Conservation (phyloP, 2,797 vertebrate species). For the Pangasius larnaudii region DNA sequence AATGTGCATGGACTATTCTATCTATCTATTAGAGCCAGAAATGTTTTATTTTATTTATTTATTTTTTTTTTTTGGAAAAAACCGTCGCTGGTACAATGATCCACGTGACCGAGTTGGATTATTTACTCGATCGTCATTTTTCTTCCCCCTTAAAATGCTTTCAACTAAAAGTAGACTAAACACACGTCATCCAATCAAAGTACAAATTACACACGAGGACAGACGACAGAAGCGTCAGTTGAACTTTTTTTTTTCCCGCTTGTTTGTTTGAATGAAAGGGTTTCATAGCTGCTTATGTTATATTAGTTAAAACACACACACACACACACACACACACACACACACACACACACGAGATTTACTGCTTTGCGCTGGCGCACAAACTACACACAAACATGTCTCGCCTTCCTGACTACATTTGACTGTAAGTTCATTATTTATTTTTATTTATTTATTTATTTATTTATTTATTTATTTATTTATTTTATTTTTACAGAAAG, state of each 20-base stretch:
- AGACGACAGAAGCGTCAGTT: not conserved
- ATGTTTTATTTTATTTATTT: not conserved
- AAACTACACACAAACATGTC: not conserved
- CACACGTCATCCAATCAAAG: not conserved
- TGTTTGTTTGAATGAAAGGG: not conserved
- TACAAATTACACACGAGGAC: not conserved
- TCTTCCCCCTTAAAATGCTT: not conserved
- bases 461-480: too few relatives aligned
- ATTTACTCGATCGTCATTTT: not conserved
- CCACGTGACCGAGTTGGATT: not conserved
- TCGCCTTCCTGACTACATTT: not conserved
- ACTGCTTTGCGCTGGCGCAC: not conserved
- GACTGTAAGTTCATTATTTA: not conserved
- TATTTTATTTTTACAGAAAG: not conserved
- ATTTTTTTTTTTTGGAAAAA: not conserved
- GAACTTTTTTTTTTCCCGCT: not conserved
- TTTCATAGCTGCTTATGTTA: not conserved
- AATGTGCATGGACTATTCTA: not conserved
- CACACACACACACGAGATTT: not conserved
- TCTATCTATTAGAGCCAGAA: not conserved
- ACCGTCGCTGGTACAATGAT: not conserved
- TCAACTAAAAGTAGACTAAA: not conserved
- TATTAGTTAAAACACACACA: not conserved
- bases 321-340: slow-evolving; percentile 12
- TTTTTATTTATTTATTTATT: too few relatives aligned